These are phyloP conservation scores for Lithodes maja DNA, from an alignment of 2,888 invertebrate species.

Conservation along the genomic window DNA sequence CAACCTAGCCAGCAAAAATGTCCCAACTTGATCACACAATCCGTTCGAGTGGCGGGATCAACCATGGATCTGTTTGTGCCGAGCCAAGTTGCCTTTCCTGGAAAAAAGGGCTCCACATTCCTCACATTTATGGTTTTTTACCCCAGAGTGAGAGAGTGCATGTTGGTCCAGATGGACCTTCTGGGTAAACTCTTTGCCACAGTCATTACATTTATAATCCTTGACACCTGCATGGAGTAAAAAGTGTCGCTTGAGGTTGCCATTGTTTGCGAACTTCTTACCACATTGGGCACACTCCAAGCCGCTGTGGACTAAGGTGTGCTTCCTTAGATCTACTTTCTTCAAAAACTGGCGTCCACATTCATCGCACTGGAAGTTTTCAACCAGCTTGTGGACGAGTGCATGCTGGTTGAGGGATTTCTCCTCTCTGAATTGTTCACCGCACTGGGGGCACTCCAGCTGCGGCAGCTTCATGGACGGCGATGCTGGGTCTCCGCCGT, in stretches of 20 bases:
- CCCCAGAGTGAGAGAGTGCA: neutral
- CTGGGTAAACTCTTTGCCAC: slow-evolving; percentile 1
- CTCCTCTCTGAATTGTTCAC: neutral
- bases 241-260: neutral
- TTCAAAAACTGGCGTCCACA: neutral
- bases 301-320: neutral
- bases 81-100: neutral
- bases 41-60: neutral
- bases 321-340: neutral
- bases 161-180: neutral
- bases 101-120: neutral
- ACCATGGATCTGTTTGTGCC: neutral
- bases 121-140: neutral
- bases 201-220: neutral
- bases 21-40: no score
- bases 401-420: neutral
- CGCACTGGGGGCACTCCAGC: neutral
- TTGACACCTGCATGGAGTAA: neutral
- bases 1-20: no score
- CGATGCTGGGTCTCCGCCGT: neutral
- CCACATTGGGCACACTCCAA: neutral
- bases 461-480: neutral
- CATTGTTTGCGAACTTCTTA: neutral
- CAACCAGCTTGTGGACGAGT: neutral
- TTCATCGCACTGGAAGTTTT: neutral